phyloP scores from a whole-genome alignment of 2,888 invertebrate genomes.

The Campoplex nolae region DNA sequence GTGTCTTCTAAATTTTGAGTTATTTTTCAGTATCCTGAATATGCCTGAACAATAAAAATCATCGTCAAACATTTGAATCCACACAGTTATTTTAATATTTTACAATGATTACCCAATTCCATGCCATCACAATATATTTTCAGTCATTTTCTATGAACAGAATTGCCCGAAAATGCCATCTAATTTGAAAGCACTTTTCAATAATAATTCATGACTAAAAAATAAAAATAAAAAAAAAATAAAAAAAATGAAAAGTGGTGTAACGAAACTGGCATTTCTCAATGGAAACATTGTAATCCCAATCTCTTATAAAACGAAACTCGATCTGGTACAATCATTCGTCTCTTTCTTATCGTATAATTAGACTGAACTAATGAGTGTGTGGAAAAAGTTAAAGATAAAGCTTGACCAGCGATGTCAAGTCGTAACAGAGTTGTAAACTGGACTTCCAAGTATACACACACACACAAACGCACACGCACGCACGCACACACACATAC shows the following conservation, averaged over 20 bases:
- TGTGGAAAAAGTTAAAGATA: slow-evolving; percentile 29
- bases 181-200: neutral
- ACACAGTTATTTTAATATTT: no score
- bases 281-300: neutral
- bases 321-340: slow-evolving; percentile 42
- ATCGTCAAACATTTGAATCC: no score
- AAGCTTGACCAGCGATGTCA: slow-evolving; percentile 35
- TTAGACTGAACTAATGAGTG: slow-evolving; percentile 55
- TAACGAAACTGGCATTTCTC: neutral
- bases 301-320: neutral
- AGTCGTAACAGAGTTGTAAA: slow-evolving; percentile 51
- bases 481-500: neutral
- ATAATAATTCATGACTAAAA: neutral
- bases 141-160: no score
- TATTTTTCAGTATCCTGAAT: neutral
- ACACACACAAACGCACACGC: neutral
- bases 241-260: neutral
- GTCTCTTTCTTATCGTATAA: slow-evolving; percentile 51
- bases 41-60: neutral
- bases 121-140: no score
- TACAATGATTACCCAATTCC: no score
- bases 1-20: neutral
- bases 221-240: neutral
- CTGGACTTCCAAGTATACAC: neutral
- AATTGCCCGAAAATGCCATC: neutral